These are phyloP conservation scores for Calycopis cecrops DNA, from an alignment of 1,140 invertebrate genomes.

Conservation along the genomic window DNA sequence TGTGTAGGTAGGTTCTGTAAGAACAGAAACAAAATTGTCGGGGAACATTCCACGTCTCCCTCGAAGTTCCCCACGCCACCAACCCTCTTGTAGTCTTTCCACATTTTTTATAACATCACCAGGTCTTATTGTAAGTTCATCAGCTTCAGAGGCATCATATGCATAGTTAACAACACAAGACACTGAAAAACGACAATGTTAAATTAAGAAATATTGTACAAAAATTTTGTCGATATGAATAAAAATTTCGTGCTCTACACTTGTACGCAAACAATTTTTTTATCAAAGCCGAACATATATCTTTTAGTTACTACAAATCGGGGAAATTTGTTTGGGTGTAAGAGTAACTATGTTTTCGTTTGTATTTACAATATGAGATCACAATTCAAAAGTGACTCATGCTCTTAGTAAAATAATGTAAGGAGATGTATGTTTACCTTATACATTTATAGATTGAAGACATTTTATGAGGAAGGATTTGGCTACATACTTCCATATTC, in stretches of 20 bases:
- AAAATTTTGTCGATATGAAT: neutral
- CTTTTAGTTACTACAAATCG: constrained; percentile 2
- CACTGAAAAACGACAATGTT: constrained; percentile 69
- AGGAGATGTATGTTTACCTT: constrained; percentile 26
- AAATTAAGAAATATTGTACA: neutral
- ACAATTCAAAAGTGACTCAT: constrained; percentile 64
- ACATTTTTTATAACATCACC: constrained; percentile 93
- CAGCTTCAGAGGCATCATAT: constrained; percentile 86
- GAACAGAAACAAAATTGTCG: constrained; percentile 94
- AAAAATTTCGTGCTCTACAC: too few relatives aligned
- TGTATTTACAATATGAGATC: constrained; percentile 47
- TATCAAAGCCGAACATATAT: neutral
- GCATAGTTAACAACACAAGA: constrained; percentile 89
- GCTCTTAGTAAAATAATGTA: constrained; percentile 20
- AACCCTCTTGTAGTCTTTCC: constrained; percentile 90
- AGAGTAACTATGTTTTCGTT: too few relatives aligned
- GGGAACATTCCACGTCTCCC: constrained; percentile 97
- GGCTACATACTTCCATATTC: too few relatives aligned
- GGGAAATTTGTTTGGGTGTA: neutral
- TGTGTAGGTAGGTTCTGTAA: constrained; percentile 47
- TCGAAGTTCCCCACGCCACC: constrained; percentile 96
- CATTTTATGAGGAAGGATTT: too few relatives aligned
- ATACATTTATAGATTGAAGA: too few relatives aligned
- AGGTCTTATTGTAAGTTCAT: constrained; percentile 90
- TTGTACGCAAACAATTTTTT: too few relatives aligned